phyloP scores from a whole-genome alignment of 1,140 invertebrate genomes.

The Papilio polyxenes region DNA sequence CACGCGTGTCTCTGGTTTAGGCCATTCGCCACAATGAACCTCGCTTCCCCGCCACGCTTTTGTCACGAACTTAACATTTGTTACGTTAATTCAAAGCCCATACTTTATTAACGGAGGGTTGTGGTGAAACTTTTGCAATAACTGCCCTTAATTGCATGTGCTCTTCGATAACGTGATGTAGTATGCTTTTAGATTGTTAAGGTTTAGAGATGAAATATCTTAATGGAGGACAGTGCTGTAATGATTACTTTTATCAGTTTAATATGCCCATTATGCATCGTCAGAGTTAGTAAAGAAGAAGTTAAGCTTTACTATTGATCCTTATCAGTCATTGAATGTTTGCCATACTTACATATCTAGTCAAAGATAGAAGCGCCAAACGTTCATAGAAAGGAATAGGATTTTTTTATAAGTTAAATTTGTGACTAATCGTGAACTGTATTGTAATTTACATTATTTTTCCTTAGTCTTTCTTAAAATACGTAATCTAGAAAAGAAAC shows the following conservation, averaged over 20 bases:
- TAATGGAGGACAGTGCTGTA: neutral
- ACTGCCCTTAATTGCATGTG: constrained; percentile 4
- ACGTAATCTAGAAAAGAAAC: neutral
- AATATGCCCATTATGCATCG: neutral
- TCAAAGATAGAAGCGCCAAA: too few species aligned
- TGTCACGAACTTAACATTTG: constrained; percentile 55
- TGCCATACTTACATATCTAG: too few species aligned
- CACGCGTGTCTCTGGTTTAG: constrained; percentile 19
- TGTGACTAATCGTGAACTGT: too few species aligned
- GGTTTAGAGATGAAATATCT: neutral
- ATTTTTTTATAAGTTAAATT: too few species aligned
- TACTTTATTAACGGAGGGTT: constrained; percentile 17
- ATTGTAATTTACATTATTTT: too few species aligned
- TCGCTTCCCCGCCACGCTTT: constrained; percentile 51
- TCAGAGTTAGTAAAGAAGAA: neutral
- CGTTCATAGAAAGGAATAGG: too few species aligned
- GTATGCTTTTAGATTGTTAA: neutral
- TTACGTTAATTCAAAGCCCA: constrained; percentile 37
- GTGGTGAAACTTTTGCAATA: constrained; percentile 39
- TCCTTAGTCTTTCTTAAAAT: neutral
- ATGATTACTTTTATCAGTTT: neutral
- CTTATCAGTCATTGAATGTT: neutral
- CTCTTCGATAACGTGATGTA: constrained; percentile 18
- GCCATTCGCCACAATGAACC: constrained; percentile 44
- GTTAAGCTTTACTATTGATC: neutral